Conservation (phyloP, 2,888 invertebrate species). For the Sphaerophoria rueppellii region DNA sequence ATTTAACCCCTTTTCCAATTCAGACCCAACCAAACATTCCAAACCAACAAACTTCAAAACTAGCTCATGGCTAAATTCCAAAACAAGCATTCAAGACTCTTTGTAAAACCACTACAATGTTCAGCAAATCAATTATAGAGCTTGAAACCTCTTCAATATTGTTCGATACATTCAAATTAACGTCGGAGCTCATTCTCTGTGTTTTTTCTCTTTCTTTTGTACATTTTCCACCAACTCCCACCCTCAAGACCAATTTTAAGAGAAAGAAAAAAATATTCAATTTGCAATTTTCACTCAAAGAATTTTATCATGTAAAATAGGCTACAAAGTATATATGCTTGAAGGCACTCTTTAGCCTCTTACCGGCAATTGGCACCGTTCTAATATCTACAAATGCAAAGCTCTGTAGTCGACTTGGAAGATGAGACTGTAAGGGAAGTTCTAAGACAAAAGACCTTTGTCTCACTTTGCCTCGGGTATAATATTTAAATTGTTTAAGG, state of each 20-base stretch:
- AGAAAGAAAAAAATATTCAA: constrained; percentile 14
- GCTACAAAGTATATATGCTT: constrained; percentile 19
- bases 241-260: neutral
- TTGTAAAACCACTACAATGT: constrained; percentile 10
- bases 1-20: neutral
- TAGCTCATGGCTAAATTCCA: constrained; percentile 7
- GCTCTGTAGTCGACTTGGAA: neutral
- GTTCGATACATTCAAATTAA: constrained; percentile 24
- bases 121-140: constrained; percentile 18
- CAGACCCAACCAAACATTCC: neutral
- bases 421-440: neutral
- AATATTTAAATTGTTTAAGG: constrained; percentile 14
- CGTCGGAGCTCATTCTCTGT: neutral
- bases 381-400: neutral
- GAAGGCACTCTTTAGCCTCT: constrained; percentile 1
- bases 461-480: neutral
- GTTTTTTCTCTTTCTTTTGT: neutral
- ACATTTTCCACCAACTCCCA: neutral
- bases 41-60: neutral
- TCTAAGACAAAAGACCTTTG: constrained; percentile 14
- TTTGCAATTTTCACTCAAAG: constrained; percentile 27
- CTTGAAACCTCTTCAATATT: neutral
- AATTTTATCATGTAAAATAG: constrained; percentile 23
- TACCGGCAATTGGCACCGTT: constrained; percentile 28
- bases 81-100: constrained; percentile 3